These are phyloP conservation scores for Phlogophora meticulosa DNA, from an alignment of 2,888 invertebrate species.

Conservation along the genomic window DNA sequence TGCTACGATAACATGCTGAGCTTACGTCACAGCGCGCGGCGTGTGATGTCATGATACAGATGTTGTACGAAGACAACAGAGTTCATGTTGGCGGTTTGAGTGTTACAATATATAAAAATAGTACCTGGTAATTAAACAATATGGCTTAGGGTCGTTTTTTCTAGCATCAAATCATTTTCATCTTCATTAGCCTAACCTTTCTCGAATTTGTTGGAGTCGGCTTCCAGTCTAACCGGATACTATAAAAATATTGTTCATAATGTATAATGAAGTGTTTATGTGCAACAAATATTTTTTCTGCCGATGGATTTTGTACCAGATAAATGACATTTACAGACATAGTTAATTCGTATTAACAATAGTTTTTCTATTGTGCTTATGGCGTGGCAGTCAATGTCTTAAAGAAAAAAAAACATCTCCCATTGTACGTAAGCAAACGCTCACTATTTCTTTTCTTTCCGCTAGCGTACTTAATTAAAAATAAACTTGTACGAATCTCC, in stretches of 20 bases:
- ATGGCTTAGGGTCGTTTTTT: too few species aligned
- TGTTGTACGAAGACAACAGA: slow-evolving; percentile 10
- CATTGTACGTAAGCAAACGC: background rate
- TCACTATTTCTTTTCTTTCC: too few species aligned
- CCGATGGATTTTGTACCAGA: background rate
- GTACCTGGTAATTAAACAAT: too few species aligned
- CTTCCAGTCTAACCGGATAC: too few species aligned
- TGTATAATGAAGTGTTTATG: background rate
- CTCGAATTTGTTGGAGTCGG: too few species aligned
- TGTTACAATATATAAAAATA: too few species aligned
- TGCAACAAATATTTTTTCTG: background rate
- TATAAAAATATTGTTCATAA: background rate
- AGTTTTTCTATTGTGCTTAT: too few species aligned
- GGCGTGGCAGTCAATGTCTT: too few species aligned
- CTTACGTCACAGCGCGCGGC: slow-evolving; percentile 32
- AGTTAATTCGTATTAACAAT: too few species aligned
- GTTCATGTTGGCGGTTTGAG: background rate
- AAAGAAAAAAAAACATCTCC: background rate
- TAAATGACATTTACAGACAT: too few species aligned
- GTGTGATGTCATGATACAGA: slow-evolving; percentile 36
- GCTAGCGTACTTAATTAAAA: background rate
- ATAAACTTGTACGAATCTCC: background rate
- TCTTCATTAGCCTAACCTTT: too few species aligned
- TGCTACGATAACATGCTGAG: slow-evolving; percentile 33
- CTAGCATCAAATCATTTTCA: too few species aligned